Base-by-base conservation (phyloP, 92 coral and sea anemone species). In the Heteractis magnifica region DNA sequence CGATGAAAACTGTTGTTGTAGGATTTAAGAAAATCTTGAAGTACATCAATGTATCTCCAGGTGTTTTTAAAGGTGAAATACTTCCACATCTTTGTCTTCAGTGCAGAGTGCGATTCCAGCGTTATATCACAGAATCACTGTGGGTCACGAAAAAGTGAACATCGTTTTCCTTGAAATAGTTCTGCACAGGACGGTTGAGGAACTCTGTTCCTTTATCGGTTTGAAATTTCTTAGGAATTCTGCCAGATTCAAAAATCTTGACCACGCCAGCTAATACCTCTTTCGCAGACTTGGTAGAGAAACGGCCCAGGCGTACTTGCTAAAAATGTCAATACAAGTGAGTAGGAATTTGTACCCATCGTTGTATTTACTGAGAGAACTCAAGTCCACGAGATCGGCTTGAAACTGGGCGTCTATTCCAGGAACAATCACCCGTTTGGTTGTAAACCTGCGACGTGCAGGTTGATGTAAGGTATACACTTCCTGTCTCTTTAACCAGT, bases 51-150 rank as follows among this genome's bases (percentile, higher is more conserved):
- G 55, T 83, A 88, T 14, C 20, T 62, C 7, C 56, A 77, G 4
- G 81, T 83, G 78, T 83, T 78, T 55, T 79, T 81, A 44, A 89
- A 83, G 15, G 92, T 91, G 50, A 88, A 88, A 68, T 91, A 91
- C 1, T 70, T 62, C 3, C 76, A 91, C 82, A 88, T 78, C 4
- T 79, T 60, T 0, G 14, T 23, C 56, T 91, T 91, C 77, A 91
- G 65, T 0, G 92, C 77, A 91, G 65, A 0, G 92, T 91, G 0
- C 90, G 82, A 53, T 86, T 90, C n/a, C 75, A 90, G 0, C 90
- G 85, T 77, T 87, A 83, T n/a, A 77, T 62, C 59, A 81, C 86
- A 0, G 81, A 77, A 1, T 83, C 84, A 13, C 80, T 65, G 55
- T 87, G 49, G 8, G 83, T 79, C 0, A 79, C 79, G 58, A 87